Evolutionary conservation across 2,113 vertebrate genomes (phyloP), one percentile per base, ranked within the genome.

Genomic region (Corythoichthys haematopterus): DNA sequence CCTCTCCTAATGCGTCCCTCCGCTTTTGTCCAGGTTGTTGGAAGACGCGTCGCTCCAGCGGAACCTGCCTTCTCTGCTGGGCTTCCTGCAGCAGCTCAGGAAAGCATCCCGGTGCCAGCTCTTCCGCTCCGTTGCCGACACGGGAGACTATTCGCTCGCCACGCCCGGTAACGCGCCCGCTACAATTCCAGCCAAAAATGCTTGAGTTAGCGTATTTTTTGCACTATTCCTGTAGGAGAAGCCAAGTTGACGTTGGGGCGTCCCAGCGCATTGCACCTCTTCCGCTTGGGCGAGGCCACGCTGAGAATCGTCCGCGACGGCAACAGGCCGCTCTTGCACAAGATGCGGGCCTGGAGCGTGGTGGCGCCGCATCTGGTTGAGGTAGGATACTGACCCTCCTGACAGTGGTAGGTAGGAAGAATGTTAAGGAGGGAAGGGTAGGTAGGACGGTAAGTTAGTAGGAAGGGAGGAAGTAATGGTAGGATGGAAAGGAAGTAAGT

Each of bases 311-410:
- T 97, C 7, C 86, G 93, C 79, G 95, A 94, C 87, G 94, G 90
- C 84, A 88, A 88, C 0, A 89, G 96, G 0, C 96, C 97, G 0
- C 78, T 98, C 70, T 91, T 99, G 11, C 97, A 99, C 51, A 89
- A 96, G 74, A 94, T 97, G 92, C 92, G 95, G 78, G 95, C 95
- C 82, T 99, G 97, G 97, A 95, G 95, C 47, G 87, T 99, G 2
- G 97, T 98, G 80, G 96, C 97, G 1, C 95, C 97, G 0, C 97
- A 99, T 64, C 92, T 99, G 68, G 96, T 98, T 74, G 97, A 98
- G 94, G 97, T 98, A 76, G 66, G 81, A 43, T 3, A 6, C 69
- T 33, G 46, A 52, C 46, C 13, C 37, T 38, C 38, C 6, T 28
- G 20, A 28, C 20, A 28, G 20, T 28, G 20, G 20, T 28, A 28